phyloP scores from a whole-genome alignment of 30 jellyfish, hydroid and myxozoan genomes.

The Turritopsis rubra region DNA sequence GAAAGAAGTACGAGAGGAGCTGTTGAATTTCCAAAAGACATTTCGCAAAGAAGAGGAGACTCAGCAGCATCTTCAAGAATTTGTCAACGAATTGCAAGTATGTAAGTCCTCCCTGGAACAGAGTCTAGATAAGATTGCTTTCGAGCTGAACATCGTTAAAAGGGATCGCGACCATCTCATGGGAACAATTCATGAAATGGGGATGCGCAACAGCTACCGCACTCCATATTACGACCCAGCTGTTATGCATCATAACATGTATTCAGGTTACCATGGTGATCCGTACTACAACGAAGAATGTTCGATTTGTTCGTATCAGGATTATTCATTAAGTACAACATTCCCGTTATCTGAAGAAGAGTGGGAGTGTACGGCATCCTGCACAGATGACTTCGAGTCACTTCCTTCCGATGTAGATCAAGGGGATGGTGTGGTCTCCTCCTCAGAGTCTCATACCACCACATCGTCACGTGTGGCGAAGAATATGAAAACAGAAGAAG shows the following conservation, averaged over 20 bases:
- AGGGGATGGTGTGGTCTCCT: constrained; percentile 20
- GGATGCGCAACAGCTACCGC: background rate
- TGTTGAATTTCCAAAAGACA: constrained; percentile 57
- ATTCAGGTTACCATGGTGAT: background rate
- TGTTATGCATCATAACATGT: constrained; percentile 14
- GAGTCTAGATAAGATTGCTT: constrained; percentile 20
- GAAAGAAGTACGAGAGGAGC: constrained; percentile 61
- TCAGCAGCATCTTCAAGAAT: constrained; percentile 18
- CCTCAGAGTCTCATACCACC: constrained; percentile 12
- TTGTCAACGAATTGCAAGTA: constrained; percentile 8
- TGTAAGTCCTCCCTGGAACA: constrained; percentile 13
- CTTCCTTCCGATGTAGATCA: constrained; percentile 17
- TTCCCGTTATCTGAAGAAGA: constrained; percentile 28
- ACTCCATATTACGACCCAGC: background rate
- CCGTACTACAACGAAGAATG: background rate
- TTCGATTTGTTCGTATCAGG: background rate
- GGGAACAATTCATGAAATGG: background rate
- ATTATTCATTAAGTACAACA: constrained; percentile 6
- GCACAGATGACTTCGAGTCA: constrained; percentile 18
- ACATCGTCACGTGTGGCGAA: constrained; percentile 27
- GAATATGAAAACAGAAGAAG: constrained; percentile 15
- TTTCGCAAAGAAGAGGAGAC: constrained; percentile 39
- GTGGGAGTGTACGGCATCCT: constrained; percentile 25
- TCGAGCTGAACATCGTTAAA: constrained; percentile 14
- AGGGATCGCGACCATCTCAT: constrained; percentile 20